phyloP scores from a whole-genome alignment of 2,888 invertebrate species.

The Aricia artaxerxes region DNA sequence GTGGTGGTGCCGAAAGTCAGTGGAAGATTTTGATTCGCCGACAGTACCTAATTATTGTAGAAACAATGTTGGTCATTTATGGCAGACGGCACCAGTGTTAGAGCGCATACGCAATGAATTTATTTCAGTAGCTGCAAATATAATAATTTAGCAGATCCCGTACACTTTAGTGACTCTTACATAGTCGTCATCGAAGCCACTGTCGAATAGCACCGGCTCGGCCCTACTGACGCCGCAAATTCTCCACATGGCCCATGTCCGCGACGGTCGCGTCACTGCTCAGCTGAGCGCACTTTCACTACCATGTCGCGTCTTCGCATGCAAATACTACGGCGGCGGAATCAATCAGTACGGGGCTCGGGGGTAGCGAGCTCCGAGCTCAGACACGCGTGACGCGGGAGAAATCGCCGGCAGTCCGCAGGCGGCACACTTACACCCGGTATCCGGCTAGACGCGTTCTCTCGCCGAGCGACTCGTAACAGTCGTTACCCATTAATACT shows the following conservation, averaged over 20 bases:
- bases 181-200: slow-evolving; percentile 65
- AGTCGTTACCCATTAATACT: not conserved
- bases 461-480: not conserved
- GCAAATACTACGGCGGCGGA: slow-evolving; percentile 59
- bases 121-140: slow-evolving; percentile 28
- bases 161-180: slow-evolving; percentile 54
- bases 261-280: slow-evolving; percentile 62
- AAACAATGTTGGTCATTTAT: too few relatives aligned
- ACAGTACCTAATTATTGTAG: too few relatives aligned
- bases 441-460: slow-evolving; percentile 57
- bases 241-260: slow-evolving; percentile 78
- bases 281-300: slow-evolving; percentile 76
- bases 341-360: slow-evolving; percentile 60
- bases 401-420: slow-evolving; percentile 59
- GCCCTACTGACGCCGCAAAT: slow-evolving; percentile 77
- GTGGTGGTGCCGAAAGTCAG: too few relatives aligned
- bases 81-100: too few relatives aligned
- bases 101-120: too few relatives aligned
- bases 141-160: not conserved
- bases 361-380: slow-evolving; percentile 54
- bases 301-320: slow-evolving; percentile 50
- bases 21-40: too few relatives aligned
- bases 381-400: slow-evolving; percentile 73
- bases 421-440: slow-evolving; percentile 63
- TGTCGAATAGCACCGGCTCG: slow-evolving; percentile 66